phyloP scores from a whole-genome alignment of 2,888 invertebrate genomes.

The Bibio marci region DNA sequence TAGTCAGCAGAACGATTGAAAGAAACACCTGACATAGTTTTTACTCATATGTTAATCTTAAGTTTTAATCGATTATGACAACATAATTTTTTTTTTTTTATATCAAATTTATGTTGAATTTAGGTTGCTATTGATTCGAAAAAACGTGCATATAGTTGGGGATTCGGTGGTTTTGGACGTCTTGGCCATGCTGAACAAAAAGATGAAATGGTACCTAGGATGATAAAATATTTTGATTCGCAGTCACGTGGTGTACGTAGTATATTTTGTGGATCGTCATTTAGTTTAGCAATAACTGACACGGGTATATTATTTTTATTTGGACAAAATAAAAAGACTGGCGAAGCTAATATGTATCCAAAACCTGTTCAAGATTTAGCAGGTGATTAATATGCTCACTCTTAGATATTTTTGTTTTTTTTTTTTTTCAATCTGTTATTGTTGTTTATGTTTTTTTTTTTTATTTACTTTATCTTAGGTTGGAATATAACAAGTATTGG shows the following conservation, averaged over 20 bases:
- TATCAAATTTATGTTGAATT: slow-evolving; percentile 8
- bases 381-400: slow-evolving; percentile 29
- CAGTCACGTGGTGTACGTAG: slow-evolving; percentile 68
- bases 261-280: slow-evolving; percentile 72
- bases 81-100: slow-evolving; percentile 7
- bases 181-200: slow-evolving; percentile 85
- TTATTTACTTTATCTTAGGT: slow-evolving; percentile 31
- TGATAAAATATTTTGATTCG: slow-evolving; percentile 77
- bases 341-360: slow-evolving; percentile 94
- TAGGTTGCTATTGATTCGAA: slow-evolving; percentile 74
- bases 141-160: slow-evolving; percentile 85
- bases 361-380: slow-evolving; percentile 87
- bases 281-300: slow-evolving; percentile 71
- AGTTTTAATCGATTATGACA: neutral
- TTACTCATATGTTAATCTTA: slow-evolving; percentile 1
- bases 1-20: no score
- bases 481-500: slow-evolving; percentile 80
- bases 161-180: slow-evolving; percentile 88
- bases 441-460: neutral
- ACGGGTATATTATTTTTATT: slow-evolving; percentile 60
- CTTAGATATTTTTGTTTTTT: slow-evolving; percentile 2
- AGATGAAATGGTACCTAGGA: slow-evolving; percentile 74
- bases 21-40: no score
- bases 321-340: slow-evolving; percentile 82
- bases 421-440: slow-evolving; percentile 1